Evolutionary conservation across 2,113 vertebrate genomes (phyloP), one percentile per base, ranked within the genome.

Genomic region (Talpa occidentalis): DNA sequence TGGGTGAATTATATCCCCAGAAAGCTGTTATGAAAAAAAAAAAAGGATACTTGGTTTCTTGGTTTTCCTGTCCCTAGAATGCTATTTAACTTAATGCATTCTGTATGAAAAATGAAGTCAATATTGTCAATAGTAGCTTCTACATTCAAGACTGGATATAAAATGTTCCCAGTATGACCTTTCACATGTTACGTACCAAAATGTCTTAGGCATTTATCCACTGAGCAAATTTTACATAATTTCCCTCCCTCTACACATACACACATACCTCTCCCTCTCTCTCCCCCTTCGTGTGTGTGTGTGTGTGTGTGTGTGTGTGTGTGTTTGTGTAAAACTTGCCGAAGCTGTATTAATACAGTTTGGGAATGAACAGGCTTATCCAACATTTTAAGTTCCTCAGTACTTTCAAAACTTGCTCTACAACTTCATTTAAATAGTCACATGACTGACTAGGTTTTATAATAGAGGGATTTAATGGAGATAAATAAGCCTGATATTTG

Each of bases 331-430:
- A 42, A 6, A 91, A 78, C 49, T 76, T 80, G n/a, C 26, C 76
- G 84, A 96, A 40, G 9, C 54, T 64, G 7, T 24, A 86, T 85
- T 91, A 84, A 91, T 35, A 93, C 70, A 76, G 24, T 69, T 72
- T 86, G 17, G 77, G 22, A 44, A 95, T 56, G 79, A 91, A 87
- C 5, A 72, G 47, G 26, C 87, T 89, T 93, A 74, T 56, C 22
- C 44, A 91, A 93, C 16, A 80, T 85, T 88, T 6, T 64, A 79
- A 94, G 28, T 78, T 78, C 28, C 21, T 88, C 91, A 93, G 74
- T 67, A 94, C 64, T 78, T 52, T 66, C 14, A 26, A 96, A 79
- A 96, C 80, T 72, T 80, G 76, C 76, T 90, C 49, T 4, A 74
- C 56, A 89, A 83, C 28, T 88, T 87, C 24, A 87, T 81, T 82